phyloP scores from a whole-genome alignment of 2,113 vertebrate species.

The Pomatorhinus ruficollis region DNA sequence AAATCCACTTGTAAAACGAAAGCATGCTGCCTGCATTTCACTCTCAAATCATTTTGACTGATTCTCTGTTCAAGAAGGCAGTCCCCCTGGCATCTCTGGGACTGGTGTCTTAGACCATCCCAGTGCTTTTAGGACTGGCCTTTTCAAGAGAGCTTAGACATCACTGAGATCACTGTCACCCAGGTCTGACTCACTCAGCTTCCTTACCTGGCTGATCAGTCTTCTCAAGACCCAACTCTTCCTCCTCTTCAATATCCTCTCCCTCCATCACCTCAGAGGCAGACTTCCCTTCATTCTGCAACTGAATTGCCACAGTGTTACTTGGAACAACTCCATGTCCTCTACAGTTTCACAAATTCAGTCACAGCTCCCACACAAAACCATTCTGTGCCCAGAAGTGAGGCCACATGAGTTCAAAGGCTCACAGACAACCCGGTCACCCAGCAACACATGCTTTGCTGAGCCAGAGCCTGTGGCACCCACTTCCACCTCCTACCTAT shows the following conservation, averaged over 20 bases:
- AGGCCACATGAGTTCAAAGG: background rate
- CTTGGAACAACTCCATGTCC: background rate
- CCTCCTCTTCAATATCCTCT: conserved; percentile 73
- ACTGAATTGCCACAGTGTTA: background rate
- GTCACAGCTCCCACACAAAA: background rate
- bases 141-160: background rate
- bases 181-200: background rate
- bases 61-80: background rate
- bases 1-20: background rate
- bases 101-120: background rate
- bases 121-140: background rate
- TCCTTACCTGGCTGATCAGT: conserved; percentile 52
- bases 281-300: conserved; percentile 75
- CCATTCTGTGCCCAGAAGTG: too few relatives aligned
- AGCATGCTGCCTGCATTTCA: background rate
- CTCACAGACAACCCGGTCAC: background rate
- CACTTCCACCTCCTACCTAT: background rate
- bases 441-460: background rate
- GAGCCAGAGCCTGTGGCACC: background rate
- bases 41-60: background rate
- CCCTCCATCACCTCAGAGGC: conserved; percentile 62
- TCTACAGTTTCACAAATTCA: background rate
- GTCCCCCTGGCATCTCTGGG: background rate
- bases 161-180: background rate
- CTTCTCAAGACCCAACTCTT: conserved; percentile 43